Evolutionary conservation across 2,113 vertebrate genomes (phyloP).

Genomic region (Erinaceus europaeus): DNA sequence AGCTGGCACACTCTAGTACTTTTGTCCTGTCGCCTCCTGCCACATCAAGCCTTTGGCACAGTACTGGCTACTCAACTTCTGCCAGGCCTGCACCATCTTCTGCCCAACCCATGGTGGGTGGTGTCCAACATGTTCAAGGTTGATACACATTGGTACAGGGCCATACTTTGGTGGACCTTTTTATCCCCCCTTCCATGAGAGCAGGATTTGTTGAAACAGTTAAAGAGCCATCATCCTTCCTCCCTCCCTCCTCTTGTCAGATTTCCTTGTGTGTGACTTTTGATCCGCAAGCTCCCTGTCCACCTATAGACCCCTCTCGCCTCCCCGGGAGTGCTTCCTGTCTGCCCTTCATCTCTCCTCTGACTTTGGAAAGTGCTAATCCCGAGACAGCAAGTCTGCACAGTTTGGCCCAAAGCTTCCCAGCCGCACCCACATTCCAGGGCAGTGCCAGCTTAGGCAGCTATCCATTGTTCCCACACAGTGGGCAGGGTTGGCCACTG

Average conservation of each 20-base stretch:
- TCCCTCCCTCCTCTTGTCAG: neutral
- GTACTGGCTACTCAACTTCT: constrained; percentile 27
- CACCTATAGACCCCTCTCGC: neutral
- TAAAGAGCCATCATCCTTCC: too few relatives aligned
- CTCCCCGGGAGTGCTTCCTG: neutral
- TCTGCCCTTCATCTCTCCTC: neutral
- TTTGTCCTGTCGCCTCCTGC: constrained; percentile 72
- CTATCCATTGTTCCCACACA: constrained; percentile 31
- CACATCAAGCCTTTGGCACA: constrained; percentile 70
- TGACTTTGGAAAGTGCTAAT: neutral
- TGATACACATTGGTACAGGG: constrained; percentile 23
- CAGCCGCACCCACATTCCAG: constrained; percentile 72
- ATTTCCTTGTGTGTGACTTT: neutral
- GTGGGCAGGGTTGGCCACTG: constrained; percentile 17
- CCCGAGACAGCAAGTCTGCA: constrained; percentile 51
- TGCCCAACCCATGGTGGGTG: constrained; percentile 63
- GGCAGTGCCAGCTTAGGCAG: constrained; percentile 6
- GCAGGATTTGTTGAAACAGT: neutral
- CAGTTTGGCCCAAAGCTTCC: constrained; percentile 44
- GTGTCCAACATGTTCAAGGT: constrained; percentile 33
- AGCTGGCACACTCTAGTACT: constrained; percentile 53
- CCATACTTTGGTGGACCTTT: neutral
- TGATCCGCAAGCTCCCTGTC: neutral
- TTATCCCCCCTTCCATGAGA: neutral
- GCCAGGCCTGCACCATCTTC: constrained; percentile 59